A percentile compares a stretch with the other conserved stretches of the same genome.
Evolutionary conservation across 2,888 invertebrate genomes (phyloP).

Genomic region (Eupeodes latifasciatus): DNA sequence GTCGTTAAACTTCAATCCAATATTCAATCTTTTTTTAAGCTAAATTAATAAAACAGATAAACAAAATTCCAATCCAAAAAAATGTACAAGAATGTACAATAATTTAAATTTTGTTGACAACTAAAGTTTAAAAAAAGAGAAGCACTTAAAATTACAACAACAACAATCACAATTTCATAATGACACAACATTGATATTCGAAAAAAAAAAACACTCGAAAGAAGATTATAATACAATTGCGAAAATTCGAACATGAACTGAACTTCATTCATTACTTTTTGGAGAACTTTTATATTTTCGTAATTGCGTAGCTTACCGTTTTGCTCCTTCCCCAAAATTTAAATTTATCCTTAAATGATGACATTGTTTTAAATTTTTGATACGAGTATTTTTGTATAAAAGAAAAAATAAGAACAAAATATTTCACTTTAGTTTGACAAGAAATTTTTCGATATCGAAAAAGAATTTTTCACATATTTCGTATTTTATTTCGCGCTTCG

Average conservation of each 20-base stretch:
- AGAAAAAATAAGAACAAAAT: too few species aligned
- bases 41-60: neutral
- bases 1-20: too few species aligned
- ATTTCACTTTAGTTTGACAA: neutral
- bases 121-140: neutral
- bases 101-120: neutral
- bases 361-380: slow-evolving; percentile 78
- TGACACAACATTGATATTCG: slow-evolving; percentile 15
- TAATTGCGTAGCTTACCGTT: slow-evolving; percentile 80
- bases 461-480: slow-evolving; percentile 16
- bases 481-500: neutral
- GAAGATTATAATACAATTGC: neutral
- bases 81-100: neutral
- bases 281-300: neutral
- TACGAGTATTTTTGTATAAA: neutral
- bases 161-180: neutral
- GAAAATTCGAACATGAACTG: slow-evolving; percentile 26
- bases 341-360: slow-evolving; percentile 84
- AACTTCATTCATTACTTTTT: slow-evolving; percentile 1
- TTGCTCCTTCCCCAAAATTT: slow-evolving; percentile 83
- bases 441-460: slow-evolving; percentile 16
- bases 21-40: neutral
- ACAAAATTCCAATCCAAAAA: neutral
- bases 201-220: slow-evolving; percentile 20
- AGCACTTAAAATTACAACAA: neutral